Evolutionary conservation across 2,797 vertebrate genomes (phyloP).

Genomic region (Cynodonichthys magdalenae): DNA sequence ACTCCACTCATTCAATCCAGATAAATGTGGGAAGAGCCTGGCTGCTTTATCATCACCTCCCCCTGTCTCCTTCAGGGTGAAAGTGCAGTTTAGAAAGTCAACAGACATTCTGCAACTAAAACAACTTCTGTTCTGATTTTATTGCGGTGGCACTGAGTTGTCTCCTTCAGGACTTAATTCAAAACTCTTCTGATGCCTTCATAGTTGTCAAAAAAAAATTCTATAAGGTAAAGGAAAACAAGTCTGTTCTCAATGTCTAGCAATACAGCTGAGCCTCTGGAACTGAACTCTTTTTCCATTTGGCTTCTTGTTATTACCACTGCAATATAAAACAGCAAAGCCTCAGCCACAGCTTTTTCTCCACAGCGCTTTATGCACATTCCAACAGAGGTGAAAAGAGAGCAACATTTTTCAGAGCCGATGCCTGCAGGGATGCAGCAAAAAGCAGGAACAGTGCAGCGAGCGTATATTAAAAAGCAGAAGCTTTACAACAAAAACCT

Average conservation of each 20-base stretch:
- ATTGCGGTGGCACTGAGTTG: slow-evolving; percentile 16
- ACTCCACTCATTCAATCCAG: neutral
- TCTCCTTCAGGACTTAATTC: slow-evolving; percentile 24
- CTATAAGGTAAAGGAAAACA: slow-evolving; percentile 2
- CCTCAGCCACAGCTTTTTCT: slow-evolving; percentile 23
- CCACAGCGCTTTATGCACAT: slow-evolving; percentile 36
- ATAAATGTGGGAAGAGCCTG: neutral
- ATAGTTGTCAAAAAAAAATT: slow-evolving; percentile 25
- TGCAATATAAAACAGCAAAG: slow-evolving; percentile 36
- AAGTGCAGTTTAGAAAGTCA: slow-evolving; percentile 13
- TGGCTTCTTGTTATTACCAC: slow-evolving; percentile 41
- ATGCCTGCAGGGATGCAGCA: slow-evolving; percentile 43
- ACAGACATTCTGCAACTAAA: slow-evolving; percentile 3
- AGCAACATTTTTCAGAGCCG: slow-evolving; percentile 29
- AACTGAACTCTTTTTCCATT: slow-evolving; percentile 20
- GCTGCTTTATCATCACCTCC: neutral
- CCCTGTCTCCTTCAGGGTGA: neutral
- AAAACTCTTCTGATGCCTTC: slow-evolving; percentile 21
- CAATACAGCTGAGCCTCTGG: slow-evolving; percentile 16
- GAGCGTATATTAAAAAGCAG: slow-evolving; percentile 32
- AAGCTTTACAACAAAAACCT: slow-evolving; percentile 14
- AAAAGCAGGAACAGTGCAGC: slow-evolving; percentile 34
- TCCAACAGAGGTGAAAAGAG: slow-evolving; percentile 32
- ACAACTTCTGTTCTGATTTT: slow-evolving; percentile 21
- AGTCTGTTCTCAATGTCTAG: slow-evolving; percentile 19